A percentile compares a stretch with the other conserved stretches of the same genome.
Evolutionary conservation across 64 coral and sea anemone genomes (phyloP).

Genomic region (Montipora foliosa): DNA sequence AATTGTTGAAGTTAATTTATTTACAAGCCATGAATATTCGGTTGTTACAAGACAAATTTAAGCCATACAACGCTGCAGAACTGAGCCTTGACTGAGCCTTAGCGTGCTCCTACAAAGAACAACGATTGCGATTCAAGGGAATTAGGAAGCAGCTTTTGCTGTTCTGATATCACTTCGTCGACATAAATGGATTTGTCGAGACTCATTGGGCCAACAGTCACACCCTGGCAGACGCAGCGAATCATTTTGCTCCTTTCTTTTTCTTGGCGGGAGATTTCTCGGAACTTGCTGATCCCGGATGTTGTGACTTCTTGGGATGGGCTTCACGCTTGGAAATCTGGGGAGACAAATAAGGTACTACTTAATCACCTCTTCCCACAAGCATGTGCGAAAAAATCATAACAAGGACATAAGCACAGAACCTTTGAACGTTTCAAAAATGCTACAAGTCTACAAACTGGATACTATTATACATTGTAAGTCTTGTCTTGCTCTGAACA

Average conservation of each 20-base stretch:
- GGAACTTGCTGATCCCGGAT: constrained; percentile 80
- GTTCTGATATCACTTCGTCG: neutral
- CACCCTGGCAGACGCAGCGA: too few species aligned
- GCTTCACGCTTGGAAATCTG: constrained; percentile 88
- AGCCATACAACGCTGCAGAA: neutral
- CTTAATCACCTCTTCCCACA: neutral
- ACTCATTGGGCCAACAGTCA: neutral
- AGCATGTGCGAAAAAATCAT: too few species aligned
- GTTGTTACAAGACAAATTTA: too few species aligned
- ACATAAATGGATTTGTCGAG: neutral
- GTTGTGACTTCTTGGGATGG: constrained; percentile 86
- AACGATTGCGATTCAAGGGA: neutral
- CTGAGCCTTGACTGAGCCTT: neutral
- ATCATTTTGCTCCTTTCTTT: constrained; percentile 83
- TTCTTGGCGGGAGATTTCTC: constrained; percentile 83
- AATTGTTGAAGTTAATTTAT: too few species aligned
- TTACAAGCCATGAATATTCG: too few species aligned
- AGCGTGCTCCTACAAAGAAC: neutral
- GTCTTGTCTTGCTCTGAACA: too few species aligned
- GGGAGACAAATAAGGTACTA: neutral
- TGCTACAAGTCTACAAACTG: too few species aligned
- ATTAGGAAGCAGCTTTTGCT: neutral
- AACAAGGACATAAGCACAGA: too few species aligned
- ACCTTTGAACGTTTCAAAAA: too few species aligned
- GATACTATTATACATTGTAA: too few species aligned